phyloP scores from a whole-genome alignment of 2,888 invertebrate genomes.

The Hyppa rectilinea region DNA sequence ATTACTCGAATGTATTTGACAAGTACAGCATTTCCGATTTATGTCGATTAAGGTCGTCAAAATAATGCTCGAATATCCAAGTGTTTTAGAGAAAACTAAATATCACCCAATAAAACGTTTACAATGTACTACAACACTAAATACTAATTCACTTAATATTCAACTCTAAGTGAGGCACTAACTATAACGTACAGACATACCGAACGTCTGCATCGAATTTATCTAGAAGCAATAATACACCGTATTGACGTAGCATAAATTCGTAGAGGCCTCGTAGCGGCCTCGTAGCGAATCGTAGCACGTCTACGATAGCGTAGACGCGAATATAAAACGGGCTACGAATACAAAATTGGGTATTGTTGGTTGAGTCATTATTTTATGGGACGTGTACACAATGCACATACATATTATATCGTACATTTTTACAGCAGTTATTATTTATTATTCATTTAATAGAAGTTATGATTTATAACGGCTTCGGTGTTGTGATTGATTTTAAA shows the following conservation, averaged over 20 bases:
- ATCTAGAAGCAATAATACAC: constrained; percentile 44
- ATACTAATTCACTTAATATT: constrained; percentile 32
- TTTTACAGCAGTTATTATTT: not conserved
- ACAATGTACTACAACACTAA: not conserved
- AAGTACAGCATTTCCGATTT: too few relatives aligned
- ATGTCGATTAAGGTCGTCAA: too few relatives aligned
- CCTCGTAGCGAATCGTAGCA: constrained; percentile 66
- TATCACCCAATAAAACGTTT: constrained; percentile 3
- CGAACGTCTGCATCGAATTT: constrained; percentile 38
- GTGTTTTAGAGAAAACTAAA: too few relatives aligned
- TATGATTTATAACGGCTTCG: constrained; percentile 3
- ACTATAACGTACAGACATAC: constrained; percentile 5
- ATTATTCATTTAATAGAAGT: constrained; percentile 5
- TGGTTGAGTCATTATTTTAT: constrained; percentile 52
- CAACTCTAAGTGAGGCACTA: constrained; percentile 1
- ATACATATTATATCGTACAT: constrained; percentile 1
- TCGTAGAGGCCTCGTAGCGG: constrained; percentile 42
- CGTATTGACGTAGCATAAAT: constrained; percentile 47
- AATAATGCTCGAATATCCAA: too few relatives aligned
- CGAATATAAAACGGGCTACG: constrained; percentile 60
- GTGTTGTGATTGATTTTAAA: not conserved
- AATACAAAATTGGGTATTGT: constrained; percentile 59
- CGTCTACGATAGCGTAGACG: constrained; percentile 64
- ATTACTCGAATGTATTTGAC: too few relatives aligned
- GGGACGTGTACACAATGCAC: constrained; percentile 25